Evolutionary conservation across 2,113 vertebrate genomes (phyloP).

Genomic region (Charina bottae): DNA sequence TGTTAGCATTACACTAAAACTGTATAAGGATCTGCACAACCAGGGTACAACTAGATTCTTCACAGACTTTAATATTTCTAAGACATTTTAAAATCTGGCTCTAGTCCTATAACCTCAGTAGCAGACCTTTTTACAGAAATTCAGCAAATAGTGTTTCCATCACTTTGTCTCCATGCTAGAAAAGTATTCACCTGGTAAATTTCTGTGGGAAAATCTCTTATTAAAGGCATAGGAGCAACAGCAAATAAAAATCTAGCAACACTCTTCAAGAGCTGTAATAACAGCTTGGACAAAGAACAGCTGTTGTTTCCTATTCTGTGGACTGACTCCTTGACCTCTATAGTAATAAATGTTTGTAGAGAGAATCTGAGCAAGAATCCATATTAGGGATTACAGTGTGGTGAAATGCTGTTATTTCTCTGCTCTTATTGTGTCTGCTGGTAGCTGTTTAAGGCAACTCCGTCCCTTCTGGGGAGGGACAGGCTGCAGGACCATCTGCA

Average conservation of each 20-base stretch:
- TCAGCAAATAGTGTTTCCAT: not conserved
- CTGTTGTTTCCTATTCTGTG: not conserved
- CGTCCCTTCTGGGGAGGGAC: no score
- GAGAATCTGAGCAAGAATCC: no score
- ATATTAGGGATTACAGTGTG: no score
- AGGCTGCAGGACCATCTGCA: no score
- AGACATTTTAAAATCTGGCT: not conserved
- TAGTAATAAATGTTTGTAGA: not conserved
- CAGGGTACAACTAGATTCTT: not conserved
- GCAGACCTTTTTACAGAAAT: not conserved
- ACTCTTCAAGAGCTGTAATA: not conserved
- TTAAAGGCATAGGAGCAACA: not conserved
- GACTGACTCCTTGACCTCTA: not conserved
- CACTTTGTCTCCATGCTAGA: not conserved
- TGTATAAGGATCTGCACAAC: not conserved
- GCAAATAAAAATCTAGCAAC: not conserved
- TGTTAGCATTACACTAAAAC: not conserved
- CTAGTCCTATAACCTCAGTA: not conserved
- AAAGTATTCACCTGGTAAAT: not conserved
- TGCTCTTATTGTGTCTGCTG: no score
- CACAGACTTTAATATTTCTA: not conserved
- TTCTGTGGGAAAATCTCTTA: not conserved
- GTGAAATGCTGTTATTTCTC: no score
- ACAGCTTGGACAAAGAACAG: not conserved
- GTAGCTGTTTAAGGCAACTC: no score